Evolutionary conservation across 1,140 invertebrate species (phyloP).

Genomic region (Heterodera schachtii): DNA sequence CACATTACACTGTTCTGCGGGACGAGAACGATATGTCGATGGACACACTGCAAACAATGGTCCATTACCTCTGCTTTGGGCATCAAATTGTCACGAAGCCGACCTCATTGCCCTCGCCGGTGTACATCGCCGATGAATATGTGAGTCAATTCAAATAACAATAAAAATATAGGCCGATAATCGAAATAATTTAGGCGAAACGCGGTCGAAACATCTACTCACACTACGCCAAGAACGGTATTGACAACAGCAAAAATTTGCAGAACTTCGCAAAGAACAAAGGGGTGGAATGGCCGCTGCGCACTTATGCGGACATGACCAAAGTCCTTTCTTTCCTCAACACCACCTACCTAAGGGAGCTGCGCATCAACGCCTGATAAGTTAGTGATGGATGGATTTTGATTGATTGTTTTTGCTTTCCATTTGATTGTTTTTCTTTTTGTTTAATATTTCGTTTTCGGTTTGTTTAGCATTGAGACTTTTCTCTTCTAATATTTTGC

Average conservation of each 20-base stretch:
- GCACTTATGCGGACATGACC: slow-evolving; percentile 16
- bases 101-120: slow-evolving; percentile 41
- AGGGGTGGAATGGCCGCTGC: background rate
- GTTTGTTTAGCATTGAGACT: background rate
- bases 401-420: no score
- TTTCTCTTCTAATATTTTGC: no score
- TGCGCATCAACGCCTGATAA: slow-evolving; percentile 36
- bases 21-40: slow-evolving; percentile 37
- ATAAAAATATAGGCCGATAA: background rate
- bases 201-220: slow-evolving; percentile 29
- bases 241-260: slow-evolving; percentile 7
- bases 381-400: no score
- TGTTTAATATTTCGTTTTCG: no score
- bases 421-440: no score
- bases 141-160: background rate
- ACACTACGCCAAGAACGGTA: slow-evolving; percentile 4
- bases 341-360: slow-evolving; percentile 25
- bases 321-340: slow-evolving; percentile 5
- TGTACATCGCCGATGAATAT: background rate
- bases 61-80: slow-evolving; percentile 24
- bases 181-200: slow-evolving; percentile 23
- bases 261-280: slow-evolving; percentile 19
- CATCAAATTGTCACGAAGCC: slow-evolving; percentile 39
- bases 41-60: slow-evolving; percentile 27
- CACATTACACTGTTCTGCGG: slow-evolving; percentile 35